Evolutionary conservation across 2,888 invertebrate species (phyloP), one percentile per base, ranked within the genome.

Genomic region (Linnaemya vulpina): DNA sequence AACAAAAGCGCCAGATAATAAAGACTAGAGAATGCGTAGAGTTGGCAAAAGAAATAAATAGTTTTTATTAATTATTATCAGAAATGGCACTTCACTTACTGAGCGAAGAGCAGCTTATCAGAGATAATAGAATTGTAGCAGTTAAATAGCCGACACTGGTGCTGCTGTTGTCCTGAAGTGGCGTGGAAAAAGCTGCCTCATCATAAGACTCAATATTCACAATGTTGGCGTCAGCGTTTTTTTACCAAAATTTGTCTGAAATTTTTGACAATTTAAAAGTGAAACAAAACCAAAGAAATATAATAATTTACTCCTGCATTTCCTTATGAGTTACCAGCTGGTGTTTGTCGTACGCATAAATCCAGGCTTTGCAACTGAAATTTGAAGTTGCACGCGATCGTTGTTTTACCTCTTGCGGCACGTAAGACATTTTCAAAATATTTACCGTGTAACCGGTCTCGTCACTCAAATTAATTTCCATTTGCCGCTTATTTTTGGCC

Each of bases 291-390:
- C 0, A 22, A 11, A 22, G n/a, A 5, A 5, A 1, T 46, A 17
- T 20, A 17, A 10, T 30, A 55, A 77, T 86, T 86, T 76, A 89
- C 89, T 63, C 65, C 67, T 88, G 84, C 3, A 89, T 85, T 1
- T 86, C 78, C 15, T 68, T 80, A 38, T 80, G 79, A 8, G 75
- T 58, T 7, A 89, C 77, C 3, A 87, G 70, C 8, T 81, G 65
- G 9, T 86, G 81, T 7, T 68, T 65, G 8, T 87, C 68, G 49
- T 88, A 82, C 1, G 87, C 88, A 86, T 89, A 89, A 3, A 88
- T 77, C 89, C 89, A 89, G 0, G 87, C 87, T 70, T 87, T 87
- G 43, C 87, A 87, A n/a, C 85, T 63, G 11, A 87, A n/a, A 9
- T 25, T 62, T 2, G 51, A 15, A 7, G 60, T 73, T 1, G 15